Evolutionary conservation across 2,888 invertebrate genomes (phyloP), one percentile per base, ranked within the genome.

Genomic region (Dolichomitus sp.): DNA sequence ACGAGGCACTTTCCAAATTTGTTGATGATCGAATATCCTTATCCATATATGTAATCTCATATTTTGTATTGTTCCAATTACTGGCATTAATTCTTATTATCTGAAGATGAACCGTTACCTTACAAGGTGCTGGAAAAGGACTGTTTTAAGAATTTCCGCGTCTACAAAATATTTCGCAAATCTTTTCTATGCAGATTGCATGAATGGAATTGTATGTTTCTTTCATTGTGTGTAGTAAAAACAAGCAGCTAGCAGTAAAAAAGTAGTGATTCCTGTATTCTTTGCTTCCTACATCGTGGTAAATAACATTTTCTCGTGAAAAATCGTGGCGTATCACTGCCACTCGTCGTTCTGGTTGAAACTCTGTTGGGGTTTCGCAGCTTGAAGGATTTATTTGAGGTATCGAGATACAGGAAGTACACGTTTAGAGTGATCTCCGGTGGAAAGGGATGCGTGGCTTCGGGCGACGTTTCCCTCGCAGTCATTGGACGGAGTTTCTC

Each of bases 381-480:
- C 23, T 75, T 66, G 72, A 75, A 75, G 70, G 79, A 83, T 83
- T 83, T 83, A 83, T 83, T 78, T 78, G 82, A 83, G 70, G 75
- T 75, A 83, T 83, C 82, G 75, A 70, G 75, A 70, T 75, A 79
- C 82, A 79, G 82, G 82, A 83, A 83, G 66, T 75, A 70, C 70
- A 61, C 79, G 79, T 83, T 78, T 63, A 69, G 74, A 30, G 69
- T 69, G 83, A 74, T 82, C 48, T 80, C 59, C 66, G 61, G 66
- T 77, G 74, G 81, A 76, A 84, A 79, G 84, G 81, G 70, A 81
- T 79, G 84, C 77, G 74, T 84, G 77, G 74, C 81, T 78, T 78
- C 59, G 66, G 66, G 65, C 79, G 66, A 83, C 74, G 82, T 78
- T 54, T 54, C 54, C 27, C 54, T 54, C 27, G 54, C 54, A 23